Conservation (phyloP, 2,888 invertebrate genomes). For the Clusia tigrina region DNA sequence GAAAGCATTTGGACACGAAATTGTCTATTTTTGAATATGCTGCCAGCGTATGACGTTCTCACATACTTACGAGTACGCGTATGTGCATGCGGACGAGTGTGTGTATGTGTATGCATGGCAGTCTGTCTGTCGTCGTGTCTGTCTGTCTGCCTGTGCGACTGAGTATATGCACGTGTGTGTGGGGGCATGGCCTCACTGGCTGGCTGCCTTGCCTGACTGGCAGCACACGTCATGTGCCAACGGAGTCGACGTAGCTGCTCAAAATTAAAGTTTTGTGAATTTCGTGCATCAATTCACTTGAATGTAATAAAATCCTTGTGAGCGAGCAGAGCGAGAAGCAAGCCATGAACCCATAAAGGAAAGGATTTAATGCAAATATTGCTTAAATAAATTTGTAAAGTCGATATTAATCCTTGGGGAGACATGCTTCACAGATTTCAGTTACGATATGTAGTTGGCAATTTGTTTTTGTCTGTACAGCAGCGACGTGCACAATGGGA, state of each 20-base stretch:
- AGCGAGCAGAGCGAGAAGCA: conserved; percentile 25
- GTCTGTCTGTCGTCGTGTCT: too few relatives aligned
- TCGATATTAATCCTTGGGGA: conserved; percentile 31
- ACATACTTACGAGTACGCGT: conserved; percentile 21
- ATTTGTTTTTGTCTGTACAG: background rate
- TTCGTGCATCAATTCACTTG: conserved; percentile 43
- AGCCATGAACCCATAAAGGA: conserved; percentile 31
- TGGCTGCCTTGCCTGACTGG: background rate
- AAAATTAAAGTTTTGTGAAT: conserved; percentile 47
- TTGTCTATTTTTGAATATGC: conserved; percentile 54
- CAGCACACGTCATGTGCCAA: background rate
- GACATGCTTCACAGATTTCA: conserved; percentile 20
- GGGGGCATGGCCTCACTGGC: background rate
- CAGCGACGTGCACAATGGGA: too few relatives aligned
- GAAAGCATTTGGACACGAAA: conserved; percentile 65
- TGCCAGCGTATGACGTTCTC: conserved; percentile 33
- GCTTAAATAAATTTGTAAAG: conserved; percentile 54
- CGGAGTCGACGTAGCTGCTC: conserved; percentile 33
- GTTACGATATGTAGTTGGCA: conserved; percentile 2
- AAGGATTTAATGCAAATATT: conserved; percentile 58
- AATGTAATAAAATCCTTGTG: conserved; percentile 54
- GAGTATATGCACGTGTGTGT: background rate
- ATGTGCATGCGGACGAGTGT: conserved; percentile 9
- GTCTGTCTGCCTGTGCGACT: conserved; percentile 29
- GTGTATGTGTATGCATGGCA: background rate